A percentile compares a stretch with the other conserved stretches of the same genome.
phyloP scores from a whole-genome alignment of 2,888 invertebrate genomes.

The Lithosia quadra region DNA sequence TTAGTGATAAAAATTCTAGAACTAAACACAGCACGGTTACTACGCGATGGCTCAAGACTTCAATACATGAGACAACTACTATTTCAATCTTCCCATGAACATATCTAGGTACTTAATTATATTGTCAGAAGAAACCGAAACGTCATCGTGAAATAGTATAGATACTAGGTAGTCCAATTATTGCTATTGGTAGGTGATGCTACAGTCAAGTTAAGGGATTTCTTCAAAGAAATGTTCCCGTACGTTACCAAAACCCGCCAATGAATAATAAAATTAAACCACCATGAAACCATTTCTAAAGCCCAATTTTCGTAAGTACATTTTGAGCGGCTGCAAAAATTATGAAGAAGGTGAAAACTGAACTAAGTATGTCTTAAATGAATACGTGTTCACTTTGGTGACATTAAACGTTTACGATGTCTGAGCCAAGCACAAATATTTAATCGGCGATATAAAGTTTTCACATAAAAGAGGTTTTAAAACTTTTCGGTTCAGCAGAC shows the following conservation, averaged over 20 bases:
- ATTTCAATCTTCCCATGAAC: background rate
- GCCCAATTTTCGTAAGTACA: constrained; percentile 2
- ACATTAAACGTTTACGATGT: constrained; percentile 14
- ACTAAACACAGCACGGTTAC: no score
- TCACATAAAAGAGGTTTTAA: constrained; percentile 10
- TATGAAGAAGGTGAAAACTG: constrained; percentile 14
- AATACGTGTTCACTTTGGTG: constrained; percentile 15
- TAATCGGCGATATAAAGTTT: constrained; percentile 12
- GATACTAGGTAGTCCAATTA: no score
- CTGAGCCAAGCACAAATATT: constrained; percentile 13
- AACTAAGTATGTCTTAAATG: constrained; percentile 1
- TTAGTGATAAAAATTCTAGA: no score
- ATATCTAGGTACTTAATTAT: no score
- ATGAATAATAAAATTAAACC: background rate
- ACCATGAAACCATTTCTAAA: background rate
- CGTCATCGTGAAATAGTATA: no score
- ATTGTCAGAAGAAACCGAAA: background rate
- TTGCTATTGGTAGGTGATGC: no score
- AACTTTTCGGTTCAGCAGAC: background rate
- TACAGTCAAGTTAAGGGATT: no score
- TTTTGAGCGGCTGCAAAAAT: constrained; percentile 8
- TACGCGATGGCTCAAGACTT: background rate
- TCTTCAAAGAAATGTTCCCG: no score
- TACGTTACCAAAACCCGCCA: no score
- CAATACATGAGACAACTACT: background rate